These are phyloP conservation scores for Leontopithecus rosalia DNA, from an alignment of 2,797 vertebrate species.

Conservation along the genomic window DNA sequence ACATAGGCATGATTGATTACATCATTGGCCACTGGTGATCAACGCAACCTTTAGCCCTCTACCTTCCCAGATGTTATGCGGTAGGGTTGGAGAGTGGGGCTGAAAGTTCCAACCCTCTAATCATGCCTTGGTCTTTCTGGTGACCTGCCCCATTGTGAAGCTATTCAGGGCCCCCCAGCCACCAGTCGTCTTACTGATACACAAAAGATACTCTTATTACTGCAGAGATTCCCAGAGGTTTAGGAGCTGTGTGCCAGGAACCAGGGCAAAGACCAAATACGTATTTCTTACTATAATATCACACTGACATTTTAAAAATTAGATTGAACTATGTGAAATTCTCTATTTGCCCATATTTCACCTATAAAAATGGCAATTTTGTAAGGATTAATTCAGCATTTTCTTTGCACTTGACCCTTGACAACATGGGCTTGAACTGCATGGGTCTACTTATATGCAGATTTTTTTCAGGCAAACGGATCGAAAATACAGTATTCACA, in stretches of 20 bases:
- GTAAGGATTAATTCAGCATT: background rate
- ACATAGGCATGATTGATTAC: background rate
- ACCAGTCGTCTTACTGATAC: background rate
- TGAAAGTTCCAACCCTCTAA: background rate
- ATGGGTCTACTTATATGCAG: background rate
- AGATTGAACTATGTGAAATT: conserved; percentile 19
- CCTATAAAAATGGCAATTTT: background rate
- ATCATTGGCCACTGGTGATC: background rate
- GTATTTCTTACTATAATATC: background rate
- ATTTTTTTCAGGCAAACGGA: background rate
- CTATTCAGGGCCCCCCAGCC: background rate
- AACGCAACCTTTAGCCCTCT: background rate
- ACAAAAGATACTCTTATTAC: background rate
- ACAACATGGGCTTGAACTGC: background rate
- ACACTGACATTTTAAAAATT: conserved; percentile 2
- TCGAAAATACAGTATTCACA: background rate
- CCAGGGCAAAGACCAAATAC: background rate
- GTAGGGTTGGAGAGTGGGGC: background rate
- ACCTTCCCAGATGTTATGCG: background rate
- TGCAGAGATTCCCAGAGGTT: background rate
- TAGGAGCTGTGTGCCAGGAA: background rate
- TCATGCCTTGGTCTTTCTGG: background rate
- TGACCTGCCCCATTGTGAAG: background rate
- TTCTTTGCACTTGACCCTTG: background rate
- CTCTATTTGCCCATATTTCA: conserved; percentile 16